Percentiles rank a stretch among this genome's conserved stretches.
Evolutionary conservation across 2,797 vertebrate species (phyloP).

Genomic region (Poliocrania exsul): DNA sequence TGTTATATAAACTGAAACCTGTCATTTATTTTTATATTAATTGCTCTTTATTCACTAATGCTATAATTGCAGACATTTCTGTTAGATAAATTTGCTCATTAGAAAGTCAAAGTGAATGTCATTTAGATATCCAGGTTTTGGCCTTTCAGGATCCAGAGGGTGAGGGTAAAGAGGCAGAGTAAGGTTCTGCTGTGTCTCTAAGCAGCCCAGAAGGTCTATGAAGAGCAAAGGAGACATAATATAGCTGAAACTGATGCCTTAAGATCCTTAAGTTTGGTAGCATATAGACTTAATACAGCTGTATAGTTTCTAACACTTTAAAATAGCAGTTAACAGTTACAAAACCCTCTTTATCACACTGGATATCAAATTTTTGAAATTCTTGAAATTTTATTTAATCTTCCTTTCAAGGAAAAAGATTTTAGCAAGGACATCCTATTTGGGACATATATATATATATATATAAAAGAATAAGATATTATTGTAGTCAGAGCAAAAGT

Average conservation of each 20-base stretch:
- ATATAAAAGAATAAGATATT: too few species aligned
- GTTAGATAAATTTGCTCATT: not conserved
- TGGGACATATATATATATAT: too few species aligned
- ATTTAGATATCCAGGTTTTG: not conserved
- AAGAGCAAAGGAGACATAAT: not conserved
- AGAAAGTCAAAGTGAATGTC: not conserved
- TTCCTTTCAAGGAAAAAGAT: too few species aligned
- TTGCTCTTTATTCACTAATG: not conserved
- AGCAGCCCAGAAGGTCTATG: not conserved
- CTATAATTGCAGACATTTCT: not conserved
- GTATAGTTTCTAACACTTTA: too few species aligned
- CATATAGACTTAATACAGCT: too few species aligned
- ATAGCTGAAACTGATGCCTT: not conserved
- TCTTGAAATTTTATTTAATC: too few species aligned
- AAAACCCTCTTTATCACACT: too few species aligned
- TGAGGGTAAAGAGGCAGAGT: not conserved
- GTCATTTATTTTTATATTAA: not conserved
- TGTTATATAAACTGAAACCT: not conserved
- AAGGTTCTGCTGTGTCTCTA: not conserved
- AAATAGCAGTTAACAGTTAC: too few species aligned
- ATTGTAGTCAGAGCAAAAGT: too few species aligned
- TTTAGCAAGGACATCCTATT: too few species aligned
- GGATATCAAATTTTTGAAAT: too few species aligned
- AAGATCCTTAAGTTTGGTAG: too few species aligned
- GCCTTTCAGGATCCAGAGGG: not conserved